phyloP scores from a whole-genome alignment of 2,113 vertebrate genomes.

The Chamaea fasciata region DNA sequence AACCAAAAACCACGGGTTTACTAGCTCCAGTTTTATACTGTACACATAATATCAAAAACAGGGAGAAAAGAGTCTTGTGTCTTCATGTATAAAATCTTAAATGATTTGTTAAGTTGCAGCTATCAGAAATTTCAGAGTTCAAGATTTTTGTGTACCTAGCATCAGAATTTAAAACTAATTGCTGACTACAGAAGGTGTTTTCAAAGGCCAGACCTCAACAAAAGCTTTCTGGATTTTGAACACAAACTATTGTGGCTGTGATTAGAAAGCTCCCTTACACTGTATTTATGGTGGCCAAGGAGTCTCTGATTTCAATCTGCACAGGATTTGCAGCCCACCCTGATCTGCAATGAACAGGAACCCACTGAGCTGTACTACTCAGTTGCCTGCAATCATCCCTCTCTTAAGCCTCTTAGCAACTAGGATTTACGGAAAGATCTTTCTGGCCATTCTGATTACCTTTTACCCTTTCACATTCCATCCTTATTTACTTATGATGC shows the following conservation, averaged over 20 bases:
- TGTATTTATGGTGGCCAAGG: background rate
- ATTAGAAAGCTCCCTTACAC: background rate
- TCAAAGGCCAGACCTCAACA: background rate
- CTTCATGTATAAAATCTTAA: background rate
- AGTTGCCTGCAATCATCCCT: background rate
- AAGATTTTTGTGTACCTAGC: background rate
- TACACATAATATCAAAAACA: background rate
- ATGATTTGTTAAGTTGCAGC: background rate
- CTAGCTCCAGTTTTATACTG: rapidly evolving
- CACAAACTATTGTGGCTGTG: background rate
- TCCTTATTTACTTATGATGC: background rate
- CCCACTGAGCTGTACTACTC: background rate
- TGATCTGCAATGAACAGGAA: background rate
- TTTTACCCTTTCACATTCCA: background rate
- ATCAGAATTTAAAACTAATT: background rate
- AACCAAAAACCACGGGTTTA: background rate
- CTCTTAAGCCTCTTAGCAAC: background rate
- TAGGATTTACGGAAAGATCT: background rate
- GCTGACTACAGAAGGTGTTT: background rate
- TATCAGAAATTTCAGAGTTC: background rate
- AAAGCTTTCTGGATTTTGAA: background rate
- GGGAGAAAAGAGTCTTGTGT: background rate
- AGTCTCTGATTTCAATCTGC: background rate
- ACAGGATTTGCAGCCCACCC: background rate
- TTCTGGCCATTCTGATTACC: background rate